Evolutionary conservation across 2,888 invertebrate species (phyloP), one percentile per base, ranked within the genome.

Genomic region (Maniola hyperantus): DNA sequence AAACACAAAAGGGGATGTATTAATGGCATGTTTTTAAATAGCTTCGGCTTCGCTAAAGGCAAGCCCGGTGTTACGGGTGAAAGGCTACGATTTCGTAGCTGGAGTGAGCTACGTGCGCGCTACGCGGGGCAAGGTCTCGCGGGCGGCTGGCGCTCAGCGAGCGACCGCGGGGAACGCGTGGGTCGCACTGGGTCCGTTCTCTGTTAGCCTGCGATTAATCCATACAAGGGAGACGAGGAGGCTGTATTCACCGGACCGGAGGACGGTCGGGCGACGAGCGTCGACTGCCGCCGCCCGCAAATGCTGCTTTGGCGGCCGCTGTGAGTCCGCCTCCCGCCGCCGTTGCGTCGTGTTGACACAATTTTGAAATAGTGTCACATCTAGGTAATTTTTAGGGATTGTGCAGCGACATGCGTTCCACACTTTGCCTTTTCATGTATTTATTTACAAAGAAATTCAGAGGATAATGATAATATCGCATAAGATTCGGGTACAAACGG

Each of bases 161-260:
- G 84, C 85, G 79, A 80, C 80, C 83, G 83, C 83, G 80, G 77
- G 77, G 84, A 84, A 83, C 85, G 87, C 89, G 86, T 85, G 86
- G 85, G 82, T 86, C 82, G 87, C 83, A 91, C 91, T 79, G 89
- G 82, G 83, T 84, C 79, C 80, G 85, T 79, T 83, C 80, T 79
- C 80, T 79, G 83, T 77, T 83, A 79, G 81, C 82, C 82, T 77
- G 79, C 87, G 88, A 91, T 90, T 91, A 91, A 91, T 91, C 91
- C 88, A 91, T 90, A 91, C 86, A 80, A 81, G 88, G 82, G 86
- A 83, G 83, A 84, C 84, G 85, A 83, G 87, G 88, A 88, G 89
- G 89, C 88, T 88, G 88, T 89, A 83, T 87, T 88, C 86, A 88
- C 89, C 85, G 90, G 91, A 89, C 88, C 86, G 71, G 76, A 85